phyloP scores from a whole-genome alignment of 1,140 invertebrate species.

The Philotrypesis tridentata region DNA sequence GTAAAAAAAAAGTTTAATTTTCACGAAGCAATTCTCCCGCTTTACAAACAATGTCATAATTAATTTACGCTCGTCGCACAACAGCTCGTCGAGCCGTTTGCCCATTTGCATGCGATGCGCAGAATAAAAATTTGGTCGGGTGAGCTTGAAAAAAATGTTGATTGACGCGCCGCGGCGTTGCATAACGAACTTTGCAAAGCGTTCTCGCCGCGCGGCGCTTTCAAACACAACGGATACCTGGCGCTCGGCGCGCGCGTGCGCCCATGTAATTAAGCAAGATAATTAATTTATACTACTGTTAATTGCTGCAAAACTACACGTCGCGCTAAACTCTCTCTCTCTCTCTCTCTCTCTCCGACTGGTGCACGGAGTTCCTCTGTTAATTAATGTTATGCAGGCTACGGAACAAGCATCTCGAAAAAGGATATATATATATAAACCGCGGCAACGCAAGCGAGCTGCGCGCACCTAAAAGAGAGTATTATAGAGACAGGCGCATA shows the following conservation, averaged over 20 bases:
- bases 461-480: conserved; percentile 10
- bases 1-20: too few relatives aligned
- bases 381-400: conserved; percentile 33
- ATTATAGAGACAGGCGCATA: background rate
- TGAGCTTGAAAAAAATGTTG: background rate
- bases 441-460: too few relatives aligned
- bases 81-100: too few relatives aligned
- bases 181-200: background rate
- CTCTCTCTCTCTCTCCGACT: background rate
- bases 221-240: background rate
- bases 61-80: too few relatives aligned
- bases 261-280: conserved; percentile 24
- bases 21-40: too few relatives aligned
- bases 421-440: too few relatives aligned
- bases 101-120: too few relatives aligned
- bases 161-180: background rate
- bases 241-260: background rate
- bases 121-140: too few relatives aligned
- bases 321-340: conserved; percentile 18
- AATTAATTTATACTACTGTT: conserved; percentile 29
- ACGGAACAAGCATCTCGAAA: background rate
- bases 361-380: background rate
- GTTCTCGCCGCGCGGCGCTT: background rate
- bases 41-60: too few relatives aligned
- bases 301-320: conserved; percentile 29